phyloP scores from a whole-genome alignment of 2,113 vertebrate species.

The Brachirus orientalis region DNA sequence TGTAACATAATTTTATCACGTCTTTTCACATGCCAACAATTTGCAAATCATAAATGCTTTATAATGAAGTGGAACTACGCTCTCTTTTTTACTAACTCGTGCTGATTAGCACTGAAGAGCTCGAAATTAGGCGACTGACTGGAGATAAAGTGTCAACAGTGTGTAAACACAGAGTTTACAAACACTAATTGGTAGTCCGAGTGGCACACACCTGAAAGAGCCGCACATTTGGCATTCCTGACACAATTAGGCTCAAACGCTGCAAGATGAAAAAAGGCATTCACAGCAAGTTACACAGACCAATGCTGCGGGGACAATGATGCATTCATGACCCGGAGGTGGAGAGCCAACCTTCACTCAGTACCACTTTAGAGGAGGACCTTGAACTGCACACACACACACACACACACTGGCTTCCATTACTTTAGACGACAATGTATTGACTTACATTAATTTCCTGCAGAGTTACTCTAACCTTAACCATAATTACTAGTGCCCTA shows the following conservation, averaged over 20 bases:
- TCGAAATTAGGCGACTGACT: not conserved
- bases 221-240: constrained; percentile 53
- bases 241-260: constrained; percentile 65
- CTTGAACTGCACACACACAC: constrained; percentile 25
- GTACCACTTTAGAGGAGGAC: constrained; percentile 54
- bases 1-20: too few relatives aligned
- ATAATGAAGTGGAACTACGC: too few relatives aligned
- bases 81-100: not conserved
- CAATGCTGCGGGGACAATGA: constrained; percentile 70
- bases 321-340: constrained; percentile 75
- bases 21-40: too few relatives aligned
- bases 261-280: constrained; percentile 63
- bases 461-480: too few relatives aligned
- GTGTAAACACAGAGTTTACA: constrained; percentile 17
- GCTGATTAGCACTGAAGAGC: not conserved
- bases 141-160: not conserved
- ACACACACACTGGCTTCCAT: too few relatives aligned
- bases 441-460: too few relatives aligned
- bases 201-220: constrained; percentile 40
- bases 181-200: constrained; percentile 51
- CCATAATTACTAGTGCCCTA: too few relatives aligned
- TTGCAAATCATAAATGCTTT: not conserved
- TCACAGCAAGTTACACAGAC: constrained; percentile 72
- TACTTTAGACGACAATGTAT: too few relatives aligned
- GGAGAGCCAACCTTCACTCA: constrained; percentile 65